Evolutionary conservation across 1,140 invertebrate species (phyloP).

Genomic region (Anagrus nilaparvatae): DNA sequence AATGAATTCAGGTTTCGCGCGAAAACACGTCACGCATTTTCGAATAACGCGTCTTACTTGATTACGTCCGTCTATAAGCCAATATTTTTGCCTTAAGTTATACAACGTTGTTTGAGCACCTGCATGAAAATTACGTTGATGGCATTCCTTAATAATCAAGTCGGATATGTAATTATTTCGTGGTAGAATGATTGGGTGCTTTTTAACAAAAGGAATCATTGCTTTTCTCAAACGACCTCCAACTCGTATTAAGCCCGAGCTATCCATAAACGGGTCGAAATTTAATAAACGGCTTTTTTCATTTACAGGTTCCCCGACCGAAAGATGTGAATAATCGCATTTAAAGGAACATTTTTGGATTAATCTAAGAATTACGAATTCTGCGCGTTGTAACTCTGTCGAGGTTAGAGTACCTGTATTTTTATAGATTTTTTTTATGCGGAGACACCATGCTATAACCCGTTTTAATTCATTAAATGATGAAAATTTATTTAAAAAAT

Average conservation of each 20-base stretch:
- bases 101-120: slow-evolving; percentile 21
- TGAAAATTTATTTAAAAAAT: not conserved
- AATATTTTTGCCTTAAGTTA: slow-evolving; percentile 15
- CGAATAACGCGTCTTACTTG: slow-evolving; percentile 8
- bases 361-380: not conserved
- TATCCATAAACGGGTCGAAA: slow-evolving; percentile 27
- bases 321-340: not conserved
- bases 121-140: slow-evolving; percentile 22
- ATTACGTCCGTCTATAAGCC: slow-evolving; percentile 17
- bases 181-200: slow-evolving; percentile 32
- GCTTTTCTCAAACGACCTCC: slow-evolving; percentile 29
- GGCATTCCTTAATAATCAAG: slow-evolving; percentile 11
- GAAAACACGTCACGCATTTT: slow-evolving; percentile 13
- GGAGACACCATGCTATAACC: not conserved
- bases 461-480: not conserved
- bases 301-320: not conserved
- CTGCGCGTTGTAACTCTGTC: not conserved
- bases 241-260: slow-evolving; percentile 29
- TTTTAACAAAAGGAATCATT: slow-evolving; percentile 20
- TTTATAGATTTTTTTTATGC: no score
- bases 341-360: not conserved
- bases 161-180: slow-evolving; percentile 14
- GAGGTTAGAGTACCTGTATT: no score
- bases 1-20: not conserved
- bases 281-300: not conserved